Evolutionary conservation across 2,113 vertebrate species (phyloP).

Genomic region (Gobiocypris rarus): DNA sequence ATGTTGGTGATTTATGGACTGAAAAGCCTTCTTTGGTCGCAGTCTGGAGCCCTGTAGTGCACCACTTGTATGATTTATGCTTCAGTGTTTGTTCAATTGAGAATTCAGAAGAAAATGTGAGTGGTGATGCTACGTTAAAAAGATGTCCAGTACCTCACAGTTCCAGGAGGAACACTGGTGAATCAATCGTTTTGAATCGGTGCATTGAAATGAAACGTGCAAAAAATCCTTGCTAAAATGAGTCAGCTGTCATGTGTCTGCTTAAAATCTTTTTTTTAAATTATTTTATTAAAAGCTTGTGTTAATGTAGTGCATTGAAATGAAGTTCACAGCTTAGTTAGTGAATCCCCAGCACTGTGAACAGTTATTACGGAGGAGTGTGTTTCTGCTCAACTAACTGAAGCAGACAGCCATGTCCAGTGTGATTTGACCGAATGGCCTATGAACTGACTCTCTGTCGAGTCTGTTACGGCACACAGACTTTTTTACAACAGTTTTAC

Average conservation of each 20-base stretch:
- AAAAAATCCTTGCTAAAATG: background rate
- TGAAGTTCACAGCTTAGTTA: background rate
- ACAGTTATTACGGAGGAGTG: background rate
- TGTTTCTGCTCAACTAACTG: background rate
- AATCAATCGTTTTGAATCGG: background rate
- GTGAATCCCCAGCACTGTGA: background rate
- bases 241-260: background rate
- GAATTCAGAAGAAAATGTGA: no score
- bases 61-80: background rate
- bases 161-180: background rate
- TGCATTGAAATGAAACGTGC: background rate
- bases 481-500: background rate
- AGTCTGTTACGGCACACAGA: background rate
- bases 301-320: background rate
- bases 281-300: background rate
- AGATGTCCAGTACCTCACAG: background rate
- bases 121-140: background rate
- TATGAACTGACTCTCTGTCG: background rate
- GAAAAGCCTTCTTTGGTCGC: no score
- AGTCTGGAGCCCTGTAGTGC: no score
- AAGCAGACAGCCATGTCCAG: constrained; percentile 20
- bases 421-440: background rate
- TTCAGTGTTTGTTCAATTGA: background rate
- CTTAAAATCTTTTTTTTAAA: background rate
- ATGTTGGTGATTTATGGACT: no score